A percentile compares a stretch with the other conserved stretches of the same genome.
phyloP scores from a whole-genome alignment of 2,888 invertebrate genomes.

The Chirona hameri region DNA sequence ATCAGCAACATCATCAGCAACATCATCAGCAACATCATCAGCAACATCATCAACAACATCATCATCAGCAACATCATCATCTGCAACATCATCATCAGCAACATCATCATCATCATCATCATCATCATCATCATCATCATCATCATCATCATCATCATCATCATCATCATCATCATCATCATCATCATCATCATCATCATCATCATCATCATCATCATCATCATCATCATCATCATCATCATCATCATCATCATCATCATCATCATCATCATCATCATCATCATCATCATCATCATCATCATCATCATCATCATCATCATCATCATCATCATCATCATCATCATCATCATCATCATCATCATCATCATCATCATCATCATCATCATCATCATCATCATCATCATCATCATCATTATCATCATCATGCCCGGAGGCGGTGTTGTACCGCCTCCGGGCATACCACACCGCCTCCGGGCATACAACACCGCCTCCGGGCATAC shows the following conservation, averaged over 20 bases:
- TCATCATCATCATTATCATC: slow-evolving; percentile 22
- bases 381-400: slow-evolving; percentile 22
- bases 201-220: slow-evolving; percentile 22
- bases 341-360: slow-evolving; percentile 1
- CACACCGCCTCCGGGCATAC: too few species aligned
- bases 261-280: slow-evolving; percentile 22
- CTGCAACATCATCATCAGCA: too few species aligned
- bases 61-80: too few species aligned
- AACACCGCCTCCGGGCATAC: too few species aligned
- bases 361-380: slow-evolving; percentile 22
- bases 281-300: slow-evolving; percentile 22
- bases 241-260: slow-evolving; percentile 22
- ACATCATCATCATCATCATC: too few species aligned
- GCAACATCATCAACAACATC: too few species aligned
- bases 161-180: slow-evolving; percentile 22
- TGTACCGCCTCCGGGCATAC: too few species aligned
- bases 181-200: slow-evolving; percentile 22
- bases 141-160: slow-evolving; percentile 22
- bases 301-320: slow-evolving; percentile 22
- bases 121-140: slow-evolving; percentile 22
- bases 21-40: too few species aligned
- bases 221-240: slow-evolving; percentile 22
- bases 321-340: slow-evolving; percentile 1
- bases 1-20: too few species aligned
- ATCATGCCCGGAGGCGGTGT: too few species aligned